Conservation (phyloP, 2,888 invertebrate species). For the Chrysodeixis includens region DNA sequence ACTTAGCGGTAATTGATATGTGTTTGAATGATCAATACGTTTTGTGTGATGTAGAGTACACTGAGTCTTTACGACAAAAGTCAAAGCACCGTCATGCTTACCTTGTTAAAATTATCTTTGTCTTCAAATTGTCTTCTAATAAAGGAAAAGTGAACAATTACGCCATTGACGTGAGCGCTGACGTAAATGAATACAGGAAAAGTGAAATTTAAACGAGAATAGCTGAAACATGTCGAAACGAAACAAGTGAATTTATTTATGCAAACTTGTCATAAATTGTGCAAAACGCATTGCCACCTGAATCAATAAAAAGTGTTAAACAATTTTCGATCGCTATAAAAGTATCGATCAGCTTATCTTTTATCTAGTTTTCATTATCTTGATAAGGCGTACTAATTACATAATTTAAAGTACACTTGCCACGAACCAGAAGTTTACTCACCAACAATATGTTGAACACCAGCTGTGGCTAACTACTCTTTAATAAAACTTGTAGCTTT, state of each 20-base stretch:
- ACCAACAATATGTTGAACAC: neutral
- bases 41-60: neutral
- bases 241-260: neutral
- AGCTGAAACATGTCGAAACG: neutral
- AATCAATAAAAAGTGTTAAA: constrained; percentile 14
- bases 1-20: neutral
- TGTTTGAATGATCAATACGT: neutral
- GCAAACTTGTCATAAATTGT: neutral
- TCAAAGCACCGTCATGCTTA: neutral
- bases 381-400: too few relatives aligned
- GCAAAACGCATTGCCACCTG: constrained; percentile 1
- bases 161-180: neutral
- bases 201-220: neutral
- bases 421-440: too few relatives aligned
- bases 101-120: neutral
- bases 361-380: too few relatives aligned
- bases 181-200: neutral
- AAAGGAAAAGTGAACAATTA: neutral
- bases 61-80: neutral
- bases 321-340: neutral
- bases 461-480: neutral
- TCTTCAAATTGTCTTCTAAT: neutral
- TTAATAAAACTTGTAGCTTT: neutral
- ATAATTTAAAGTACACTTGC: too few relatives aligned
- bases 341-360: too few relatives aligned